A percentile compares a stretch with the other conserved stretches of the same genome.
Conservation (phyloP, 1,140 invertebrate species). For the Drosophila orena region DNA sequence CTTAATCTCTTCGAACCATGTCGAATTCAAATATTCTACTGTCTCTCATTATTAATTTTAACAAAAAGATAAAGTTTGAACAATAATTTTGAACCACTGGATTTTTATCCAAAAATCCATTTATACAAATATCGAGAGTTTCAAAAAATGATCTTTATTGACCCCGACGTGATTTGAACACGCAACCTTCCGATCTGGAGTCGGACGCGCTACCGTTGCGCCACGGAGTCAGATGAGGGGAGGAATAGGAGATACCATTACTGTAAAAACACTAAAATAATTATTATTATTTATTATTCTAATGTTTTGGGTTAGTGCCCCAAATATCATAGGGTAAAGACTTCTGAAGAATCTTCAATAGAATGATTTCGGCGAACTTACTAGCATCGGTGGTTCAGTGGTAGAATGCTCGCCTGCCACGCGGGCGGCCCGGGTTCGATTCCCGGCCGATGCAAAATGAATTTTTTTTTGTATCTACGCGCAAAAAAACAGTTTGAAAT, state of each 20-base stretch:
- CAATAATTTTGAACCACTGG: not conserved
- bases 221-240: slow-evolving; percentile 28
- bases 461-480: not conserved
- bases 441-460: slow-evolving; percentile 90
- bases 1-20: too few relatives aligned
- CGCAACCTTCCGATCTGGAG: slow-evolving; percentile 99
- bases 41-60: too few relatives aligned
- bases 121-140: not conserved
- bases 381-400: slow-evolving; percentile 88
- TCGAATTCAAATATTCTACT: too few relatives aligned
- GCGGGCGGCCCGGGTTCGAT: slow-evolving; percentile 94
- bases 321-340: not conserved
- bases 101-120: too few relatives aligned
- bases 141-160: slow-evolving; percentile 79
- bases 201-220: slow-evolving; percentile 99
- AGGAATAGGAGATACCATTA: not conserved
- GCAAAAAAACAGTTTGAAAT: too few relatives aligned
- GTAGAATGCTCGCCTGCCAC: slow-evolving; percentile 93
- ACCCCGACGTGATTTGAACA: slow-evolving; percentile 99
- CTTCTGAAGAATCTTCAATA: not conserved
- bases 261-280: not conserved
- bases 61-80: not conserved
- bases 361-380: not conserved
- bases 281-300: too few relatives aligned
- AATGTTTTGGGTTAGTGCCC: not conserved